phyloP scores from a whole-genome alignment of 2,797 vertebrate genomes.

The Tenualosa thibaudeaui region DNA sequence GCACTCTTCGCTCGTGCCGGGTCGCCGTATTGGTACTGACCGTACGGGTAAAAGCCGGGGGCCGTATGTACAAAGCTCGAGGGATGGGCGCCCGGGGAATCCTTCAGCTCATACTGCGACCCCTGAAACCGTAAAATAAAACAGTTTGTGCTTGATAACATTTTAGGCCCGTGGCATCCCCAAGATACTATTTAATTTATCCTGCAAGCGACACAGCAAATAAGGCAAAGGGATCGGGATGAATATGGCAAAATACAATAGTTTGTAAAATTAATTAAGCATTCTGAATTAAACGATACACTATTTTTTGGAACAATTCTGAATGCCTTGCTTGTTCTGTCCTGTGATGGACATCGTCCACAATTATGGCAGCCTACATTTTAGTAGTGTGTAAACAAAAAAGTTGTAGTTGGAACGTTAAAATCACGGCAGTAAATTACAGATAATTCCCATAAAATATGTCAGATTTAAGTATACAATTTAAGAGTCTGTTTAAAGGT shows the following conservation, averaged over 20 bases:
- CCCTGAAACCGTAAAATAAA: slow-evolving; percentile 73
- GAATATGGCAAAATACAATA: background rate
- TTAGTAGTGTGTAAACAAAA: background rate
- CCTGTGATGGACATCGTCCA: background rate
- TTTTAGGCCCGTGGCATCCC: background rate
- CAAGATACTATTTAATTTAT: background rate
- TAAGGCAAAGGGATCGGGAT: background rate
- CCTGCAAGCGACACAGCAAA: background rate
- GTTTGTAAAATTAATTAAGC: background rate
- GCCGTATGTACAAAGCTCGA: slow-evolving; percentile 89
- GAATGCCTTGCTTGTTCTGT: background rate
- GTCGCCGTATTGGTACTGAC: slow-evolving; percentile 95
- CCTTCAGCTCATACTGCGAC: slow-evolving; percentile 97
- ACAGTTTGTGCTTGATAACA: background rate
- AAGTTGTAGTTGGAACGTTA: background rate
- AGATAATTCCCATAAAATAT: background rate
- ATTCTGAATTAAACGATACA: background rate
- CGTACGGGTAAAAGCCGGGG: slow-evolving; percentile 93
- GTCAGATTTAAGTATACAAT: background rate
- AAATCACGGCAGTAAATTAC: background rate
- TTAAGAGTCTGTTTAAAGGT: background rate
- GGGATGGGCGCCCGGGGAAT: slow-evolving; percentile 90
- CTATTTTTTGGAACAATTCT: background rate
- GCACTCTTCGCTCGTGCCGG: slow-evolving; percentile 92
- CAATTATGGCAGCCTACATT: background rate